These are phyloP conservation scores for Agrotis clavis DNA, from an alignment of 2,888 invertebrate species.

Conservation along the genomic window DNA sequence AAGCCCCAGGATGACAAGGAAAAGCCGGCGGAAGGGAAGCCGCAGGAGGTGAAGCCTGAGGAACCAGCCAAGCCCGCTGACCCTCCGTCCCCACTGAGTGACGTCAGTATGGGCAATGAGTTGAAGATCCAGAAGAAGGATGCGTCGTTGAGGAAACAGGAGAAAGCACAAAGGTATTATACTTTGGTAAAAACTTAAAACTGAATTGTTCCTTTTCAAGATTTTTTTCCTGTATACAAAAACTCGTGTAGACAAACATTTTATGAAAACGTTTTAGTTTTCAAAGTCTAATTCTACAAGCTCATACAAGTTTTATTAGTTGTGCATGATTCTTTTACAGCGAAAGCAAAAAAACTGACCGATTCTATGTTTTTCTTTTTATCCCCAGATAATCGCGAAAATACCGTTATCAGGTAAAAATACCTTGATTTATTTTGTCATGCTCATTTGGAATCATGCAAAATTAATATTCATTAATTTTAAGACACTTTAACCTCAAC, in stretches of 20 bases:
- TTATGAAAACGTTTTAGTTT: not conserved
- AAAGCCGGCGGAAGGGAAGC: conserved; percentile 57
- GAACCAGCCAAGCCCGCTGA: conserved; percentile 64
- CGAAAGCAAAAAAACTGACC: conserved; percentile 33
- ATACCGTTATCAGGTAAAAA: conserved; percentile 55
- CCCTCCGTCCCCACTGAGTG: conserved; percentile 72
- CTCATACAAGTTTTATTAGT: conserved; percentile 15
- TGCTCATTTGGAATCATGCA: conserved; percentile 47
- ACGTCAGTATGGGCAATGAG: conserved; percentile 75
- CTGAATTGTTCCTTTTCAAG: not conserved
- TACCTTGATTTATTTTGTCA: conserved; percentile 20
- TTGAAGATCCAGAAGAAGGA: conserved; percentile 80
- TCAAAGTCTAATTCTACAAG: not conserved
- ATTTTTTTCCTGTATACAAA: not conserved
- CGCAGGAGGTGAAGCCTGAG: conserved; percentile 61
- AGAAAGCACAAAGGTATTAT: conserved; percentile 86
- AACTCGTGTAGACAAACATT: not conserved
- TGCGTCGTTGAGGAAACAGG: conserved; percentile 78
- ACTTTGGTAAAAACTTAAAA: conserved; percentile 65
- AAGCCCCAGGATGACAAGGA: conserved; percentile 47
- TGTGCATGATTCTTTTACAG: conserved; percentile 50
- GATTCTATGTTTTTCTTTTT: conserved; percentile 55
- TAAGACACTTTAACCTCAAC: not conserved
- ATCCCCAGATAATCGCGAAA: conserved; percentile 64
- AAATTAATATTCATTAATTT: conserved; percentile 20